phyloP scores from a whole-genome alignment of 2,888 invertebrate species.

The Euphydryas editha region DNA sequence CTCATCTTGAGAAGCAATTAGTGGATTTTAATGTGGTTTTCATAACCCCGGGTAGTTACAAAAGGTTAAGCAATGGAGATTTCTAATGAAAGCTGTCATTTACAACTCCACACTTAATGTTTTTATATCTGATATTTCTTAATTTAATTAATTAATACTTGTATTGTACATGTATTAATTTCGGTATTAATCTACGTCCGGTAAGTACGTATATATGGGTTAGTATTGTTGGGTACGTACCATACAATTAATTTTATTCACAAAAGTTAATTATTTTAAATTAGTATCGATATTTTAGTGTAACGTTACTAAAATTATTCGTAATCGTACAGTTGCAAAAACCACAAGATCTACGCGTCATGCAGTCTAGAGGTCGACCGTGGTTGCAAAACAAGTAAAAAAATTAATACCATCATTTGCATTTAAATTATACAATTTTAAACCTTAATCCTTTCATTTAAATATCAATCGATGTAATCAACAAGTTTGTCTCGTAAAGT shows the following conservation, averaged over 20 bases:
- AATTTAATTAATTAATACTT: background rate
- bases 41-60: constrained; percentile 34
- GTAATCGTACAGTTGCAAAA: constrained; percentile 68
- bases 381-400: constrained; percentile 62
- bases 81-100: constrained; percentile 34
- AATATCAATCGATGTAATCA: constrained; percentile 24
- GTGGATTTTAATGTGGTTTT: constrained; percentile 39
- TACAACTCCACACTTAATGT: constrained; percentile 21
- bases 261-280: too few species aligned
- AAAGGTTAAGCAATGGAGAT: constrained; percentile 34
- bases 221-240: too few species aligned
- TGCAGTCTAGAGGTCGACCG: constrained; percentile 68
- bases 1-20: constrained; percentile 40
- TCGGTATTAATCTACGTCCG: too few species aligned
- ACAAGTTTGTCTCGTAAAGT: constrained; percentile 36
- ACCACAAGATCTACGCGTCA: constrained; percentile 73
- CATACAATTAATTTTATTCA: too few species aligned
- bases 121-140: background rate
- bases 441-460: constrained; percentile 46
- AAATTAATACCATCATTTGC: constrained; percentile 41
- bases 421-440: constrained; percentile 42
- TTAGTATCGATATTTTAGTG: constrained; percentile 21
- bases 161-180: background rate
- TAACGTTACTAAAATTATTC: constrained; percentile 63
- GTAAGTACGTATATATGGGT: too few species aligned